Base-by-base conservation (phyloP, 2,797 vertebrate species). In the Acrocephalus scirpaceus region DNA sequence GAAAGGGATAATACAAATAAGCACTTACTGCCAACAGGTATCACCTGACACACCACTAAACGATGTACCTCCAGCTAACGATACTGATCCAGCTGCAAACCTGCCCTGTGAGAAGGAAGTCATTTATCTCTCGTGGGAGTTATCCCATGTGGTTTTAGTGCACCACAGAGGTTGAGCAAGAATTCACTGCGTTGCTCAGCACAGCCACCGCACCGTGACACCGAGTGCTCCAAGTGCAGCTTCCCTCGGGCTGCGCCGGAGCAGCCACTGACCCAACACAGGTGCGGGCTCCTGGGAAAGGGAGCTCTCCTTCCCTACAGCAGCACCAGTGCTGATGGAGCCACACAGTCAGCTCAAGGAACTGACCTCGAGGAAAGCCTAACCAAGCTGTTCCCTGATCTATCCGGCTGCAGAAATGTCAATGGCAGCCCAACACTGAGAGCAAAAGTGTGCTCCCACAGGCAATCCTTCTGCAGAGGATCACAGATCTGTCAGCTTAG, bases 211-310 rank as follows among this genome's bases (percentile, higher is more conserved):
- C 11, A 13, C 22, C 0, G 0, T 2, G 4, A 40, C 61, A 27
- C 57, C 1, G 4, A 34, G 29, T 0, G 14, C 4, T 34, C 16
- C 0, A 47, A n/a, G 19, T 0, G 16, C 72, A 29, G 0, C 21
- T 7, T 29, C 60, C 30, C 34, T 25, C 7, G 1, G 9, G 48
- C 51, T 66, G 15, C 0, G 0, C 54, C n/a, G 1, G 9, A 70
- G 51, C 54, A 42, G 65, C 27, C 10, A 0, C 72, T 36, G 56
- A 58, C 44, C 34, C 0, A 0, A 29, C 23, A 14, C 7, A 5
- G 17, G 17, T 1, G 7, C 40, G 17, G 42, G 30, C 11, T 38
- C 27, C 58, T 3, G 36, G n/a, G 18, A 64, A 73, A 25, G 20
- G n/a, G 10, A 45, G 9, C 38, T 19, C 26, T 36, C 32, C 67